Base-by-base conservation (phyloP, 2,888 invertebrate genomes). In the Synergus gifuensis region DNA sequence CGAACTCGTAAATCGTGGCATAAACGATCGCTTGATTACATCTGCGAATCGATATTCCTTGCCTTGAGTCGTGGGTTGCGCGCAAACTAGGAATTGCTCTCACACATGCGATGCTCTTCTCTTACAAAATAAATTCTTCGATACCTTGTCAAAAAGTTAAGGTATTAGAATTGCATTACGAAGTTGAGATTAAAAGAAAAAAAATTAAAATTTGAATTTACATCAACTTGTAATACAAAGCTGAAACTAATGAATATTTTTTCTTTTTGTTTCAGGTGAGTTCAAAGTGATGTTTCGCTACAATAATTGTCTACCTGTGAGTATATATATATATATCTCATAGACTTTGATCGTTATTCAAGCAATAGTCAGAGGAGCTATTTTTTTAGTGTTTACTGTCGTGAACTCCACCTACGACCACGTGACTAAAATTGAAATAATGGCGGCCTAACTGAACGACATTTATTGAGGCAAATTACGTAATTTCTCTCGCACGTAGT, bases 21-120 rank as follows among this genome's bases (percentile, higher is more conserved):
- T 80, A 81, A 84, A 83, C 76, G 85, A 86, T 84, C 76, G 81
- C 77, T 69, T 80, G 83, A 82, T 82, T 64, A 83, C 76, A 82
- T 83, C 84, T 81, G 79, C 49, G 14, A 78, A 85, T 86, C 86
- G 85, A 83, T 86, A 44, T 73, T 49, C 49, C 28, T 8, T 73
- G 64, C 64, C 28, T 64, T 16, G n/a, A 9, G 18, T 18, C 16
- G 69, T 73, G 69, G 69, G 49, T 49, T 73, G 46, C 4, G 49
- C 36, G 9, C 49, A 1, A 73, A 54, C 67, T 73, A 0, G 9
- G 14, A 73, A 28, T 28, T 14, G 40, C 18, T 36, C 66, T 36
- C 36, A 66, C 40, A n/a, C 66, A 66, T 22, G 60, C 18, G n/a
- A 66, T 8, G 9, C 4, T 66, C 28, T 3, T 28, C 42, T 11